Percentiles rank a stretch among this genome's conserved stretches.
Evolutionary conservation across 2,888 invertebrate species (phyloP).

Genomic region (Eristalinus aeneus): DNA sequence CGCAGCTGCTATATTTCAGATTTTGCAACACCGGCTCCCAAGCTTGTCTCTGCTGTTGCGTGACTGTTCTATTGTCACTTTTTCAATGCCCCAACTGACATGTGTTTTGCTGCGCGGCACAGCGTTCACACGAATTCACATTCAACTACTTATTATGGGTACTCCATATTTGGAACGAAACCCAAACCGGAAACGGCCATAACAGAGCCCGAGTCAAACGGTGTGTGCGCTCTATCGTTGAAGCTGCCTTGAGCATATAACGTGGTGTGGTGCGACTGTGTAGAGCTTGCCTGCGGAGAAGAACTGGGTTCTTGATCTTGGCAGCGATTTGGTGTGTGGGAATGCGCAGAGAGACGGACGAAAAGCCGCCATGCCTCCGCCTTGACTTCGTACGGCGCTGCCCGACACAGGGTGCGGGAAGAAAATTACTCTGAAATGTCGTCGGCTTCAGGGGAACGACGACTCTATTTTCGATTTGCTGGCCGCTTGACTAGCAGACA

Average conservation of each 20-base stretch:
- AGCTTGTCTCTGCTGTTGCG: conserved; percentile 61
- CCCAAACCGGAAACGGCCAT: conserved; percentile 56
- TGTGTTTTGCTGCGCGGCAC: conserved; percentile 20
- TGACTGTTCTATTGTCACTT: conserved; percentile 27
- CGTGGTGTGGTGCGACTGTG: background rate
- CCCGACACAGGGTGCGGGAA: conserved; percentile 26
- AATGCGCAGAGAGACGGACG: background rate
- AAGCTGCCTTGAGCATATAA: background rate
- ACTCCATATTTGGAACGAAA: conserved; percentile 62
- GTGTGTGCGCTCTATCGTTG: background rate
- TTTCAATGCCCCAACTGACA: conserved; percentile 16
- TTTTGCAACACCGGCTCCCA: conserved; percentile 16
- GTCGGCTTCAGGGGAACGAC: conserved; percentile 40
- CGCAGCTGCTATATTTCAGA: conserved; percentile 17
- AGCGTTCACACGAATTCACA: conserved; percentile 42
- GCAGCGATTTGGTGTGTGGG: conserved; percentile 36
- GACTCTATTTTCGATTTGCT: conserved; percentile 66
- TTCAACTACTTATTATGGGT: conserved; percentile 19
- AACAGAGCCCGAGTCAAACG: conserved; percentile 32
- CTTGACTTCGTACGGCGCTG: background rate
- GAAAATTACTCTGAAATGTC: conserved; percentile 11
- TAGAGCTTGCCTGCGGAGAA: conserved; percentile 4
- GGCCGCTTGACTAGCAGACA: background rate
- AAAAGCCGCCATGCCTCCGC: background rate
- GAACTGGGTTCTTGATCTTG: conserved; percentile 58